Evolutionary conservation across 2,888 invertebrate genomes (phyloP).

Genomic region (Oligia latruncula): DNA sequence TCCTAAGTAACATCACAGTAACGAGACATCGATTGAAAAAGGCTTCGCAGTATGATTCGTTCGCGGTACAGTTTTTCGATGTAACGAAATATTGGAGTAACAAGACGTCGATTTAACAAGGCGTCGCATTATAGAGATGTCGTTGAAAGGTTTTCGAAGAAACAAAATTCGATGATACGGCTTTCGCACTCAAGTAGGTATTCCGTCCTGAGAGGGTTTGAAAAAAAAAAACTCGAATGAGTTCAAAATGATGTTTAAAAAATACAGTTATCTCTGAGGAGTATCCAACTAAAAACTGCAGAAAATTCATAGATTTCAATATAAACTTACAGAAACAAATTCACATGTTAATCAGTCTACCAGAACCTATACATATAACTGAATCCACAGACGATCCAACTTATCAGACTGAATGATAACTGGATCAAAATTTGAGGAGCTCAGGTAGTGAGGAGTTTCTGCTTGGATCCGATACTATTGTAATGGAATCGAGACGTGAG

Average conservation of each 20-base stretch:
- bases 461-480: conserved; percentile 71
- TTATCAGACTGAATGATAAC: conserved; percentile 67
- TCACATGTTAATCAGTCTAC: background rate
- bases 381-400: conserved; percentile 38
- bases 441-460: conserved; percentile 66
- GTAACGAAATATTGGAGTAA: no score
- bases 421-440: conserved; percentile 72
- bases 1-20: no score
- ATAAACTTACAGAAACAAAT: background rate
- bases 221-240: background rate
- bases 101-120: no score
- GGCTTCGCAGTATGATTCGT: no score
- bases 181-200: no score
- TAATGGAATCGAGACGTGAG: conserved; percentile 76
- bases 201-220: background rate
- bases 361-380: conserved; percentile 4
- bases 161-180: no score
- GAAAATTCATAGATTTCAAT: background rate
- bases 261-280: background rate
- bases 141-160: no score
- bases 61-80: no score
- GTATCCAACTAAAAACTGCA: background rate
- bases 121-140: no score
- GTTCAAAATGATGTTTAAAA: background rate
- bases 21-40: no score